These are phyloP conservation scores for Mystacornis crossleyi DNA, from an alignment of 2,113 vertebrate species.

Conservation along the genomic window DNA sequence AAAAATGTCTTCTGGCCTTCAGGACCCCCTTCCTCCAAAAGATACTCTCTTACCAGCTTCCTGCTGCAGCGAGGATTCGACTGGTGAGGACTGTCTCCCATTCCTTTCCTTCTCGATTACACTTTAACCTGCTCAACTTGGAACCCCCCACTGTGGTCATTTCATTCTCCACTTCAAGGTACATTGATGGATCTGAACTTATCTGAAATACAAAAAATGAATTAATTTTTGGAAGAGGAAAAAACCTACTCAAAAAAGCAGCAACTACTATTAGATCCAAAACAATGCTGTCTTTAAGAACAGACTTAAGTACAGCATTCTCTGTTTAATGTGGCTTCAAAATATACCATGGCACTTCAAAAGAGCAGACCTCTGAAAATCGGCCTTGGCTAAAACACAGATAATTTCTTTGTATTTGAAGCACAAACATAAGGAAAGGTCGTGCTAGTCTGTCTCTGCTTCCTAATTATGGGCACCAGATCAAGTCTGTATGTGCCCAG, in stretches of 20 bases:
- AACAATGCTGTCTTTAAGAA: neutral
- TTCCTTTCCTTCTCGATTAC: slow-evolving; percentile 88
- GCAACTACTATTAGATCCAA: neutral
- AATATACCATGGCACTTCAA: neutral
- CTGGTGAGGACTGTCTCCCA: slow-evolving; percentile 92
- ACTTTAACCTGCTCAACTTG: slow-evolving; percentile 90
- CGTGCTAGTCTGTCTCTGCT: neutral
- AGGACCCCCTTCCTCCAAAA: neutral
- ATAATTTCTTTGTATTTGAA: neutral
- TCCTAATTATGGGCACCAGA: neutral
- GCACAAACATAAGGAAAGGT: neutral
- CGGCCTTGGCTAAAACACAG: neutral
- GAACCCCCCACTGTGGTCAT: slow-evolving; percentile 83
- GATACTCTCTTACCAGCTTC: slow-evolving; percentile 83
- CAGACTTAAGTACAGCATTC: neutral
- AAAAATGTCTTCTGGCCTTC: neutral
- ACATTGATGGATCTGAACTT: slow-evolving; percentile 89
- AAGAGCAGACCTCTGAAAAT: neutral
- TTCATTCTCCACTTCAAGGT: slow-evolving; percentile 96
- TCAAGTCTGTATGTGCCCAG: neutral
- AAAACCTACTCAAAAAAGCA: neutral
- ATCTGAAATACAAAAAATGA: slow-evolving; percentile 69
- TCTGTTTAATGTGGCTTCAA: neutral
- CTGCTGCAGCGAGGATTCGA: slow-evolving; percentile 86
- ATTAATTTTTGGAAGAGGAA: neutral